These are phyloP conservation scores for Rhogogaster chlorosoma DNA, from an alignment of 2,888 invertebrate species.

Conservation along the genomic window DNA sequence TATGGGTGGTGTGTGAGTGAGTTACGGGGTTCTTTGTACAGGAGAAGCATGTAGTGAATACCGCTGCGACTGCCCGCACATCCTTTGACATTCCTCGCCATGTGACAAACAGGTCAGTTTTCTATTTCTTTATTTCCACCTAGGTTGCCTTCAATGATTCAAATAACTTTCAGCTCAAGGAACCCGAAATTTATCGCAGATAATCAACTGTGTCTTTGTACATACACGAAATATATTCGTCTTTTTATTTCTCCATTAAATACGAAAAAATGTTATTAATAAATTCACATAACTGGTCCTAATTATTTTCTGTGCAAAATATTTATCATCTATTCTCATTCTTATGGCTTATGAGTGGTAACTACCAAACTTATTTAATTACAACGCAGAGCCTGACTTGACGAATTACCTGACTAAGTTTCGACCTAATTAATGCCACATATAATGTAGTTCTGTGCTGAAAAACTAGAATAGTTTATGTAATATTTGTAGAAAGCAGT, in stretches of 20 bases:
- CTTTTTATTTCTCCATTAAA: constrained; percentile 15
- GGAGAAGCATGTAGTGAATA: constrained; percentile 76
- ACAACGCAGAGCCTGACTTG: not conserved
- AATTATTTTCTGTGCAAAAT: not conserved
- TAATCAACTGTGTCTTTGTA: constrained; percentile 4
- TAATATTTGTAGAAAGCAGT: not conserved
- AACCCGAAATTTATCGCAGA: not conserved
- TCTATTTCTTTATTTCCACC: constrained; percentile 55
- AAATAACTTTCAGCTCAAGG: not conserved
- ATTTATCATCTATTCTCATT: not conserved
- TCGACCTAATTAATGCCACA: not conserved
- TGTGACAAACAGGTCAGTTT: constrained; percentile 75
- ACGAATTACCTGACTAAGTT: not conserved
- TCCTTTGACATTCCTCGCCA: constrained; percentile 77
- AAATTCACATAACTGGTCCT: not conserved
- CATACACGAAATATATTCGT: constrained; percentile 46
- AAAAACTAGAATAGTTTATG: constrained; percentile 24
- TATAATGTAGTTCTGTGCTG: not conserved
- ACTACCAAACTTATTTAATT: not conserved
- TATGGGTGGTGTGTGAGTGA: constrained; percentile 74
- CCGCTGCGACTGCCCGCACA: constrained; percentile 74
- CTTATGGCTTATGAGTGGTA: not conserved
- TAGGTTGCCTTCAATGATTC: not conserved
- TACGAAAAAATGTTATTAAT: not conserved
- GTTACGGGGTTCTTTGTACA: constrained; percentile 77